These are phyloP conservation scores for Gnatocerus cornutus DNA, from an alignment of 2,888 invertebrate species.

Conservation along the genomic window DNA sequence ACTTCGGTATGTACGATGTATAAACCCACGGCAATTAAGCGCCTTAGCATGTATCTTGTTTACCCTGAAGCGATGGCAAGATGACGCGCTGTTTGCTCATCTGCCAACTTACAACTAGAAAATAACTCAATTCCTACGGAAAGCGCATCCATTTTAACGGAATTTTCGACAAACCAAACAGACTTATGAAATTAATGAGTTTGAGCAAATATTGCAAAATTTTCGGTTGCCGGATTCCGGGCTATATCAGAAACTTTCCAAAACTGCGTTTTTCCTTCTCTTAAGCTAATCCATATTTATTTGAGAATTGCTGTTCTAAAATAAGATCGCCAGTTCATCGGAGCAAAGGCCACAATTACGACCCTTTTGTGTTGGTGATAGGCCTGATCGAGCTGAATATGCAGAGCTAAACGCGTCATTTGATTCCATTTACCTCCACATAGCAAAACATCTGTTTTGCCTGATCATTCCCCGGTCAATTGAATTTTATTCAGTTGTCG, in stretches of 20 bases:
- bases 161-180: slow-evolving; percentile 31
- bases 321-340: too few species aligned
- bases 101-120: slow-evolving; percentile 40
- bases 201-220: slow-evolving; percentile 4
- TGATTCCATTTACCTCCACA: slow-evolving; percentile 35
- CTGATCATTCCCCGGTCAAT: slow-evolving; percentile 44
- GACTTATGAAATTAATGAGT: slow-evolving; percentile 14
- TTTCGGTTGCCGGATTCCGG: too few species aligned
- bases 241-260: too few species aligned
- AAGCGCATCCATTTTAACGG: slow-evolving; percentile 34
- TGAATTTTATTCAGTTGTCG: slow-evolving; percentile 44
- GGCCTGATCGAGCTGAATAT: background rate
- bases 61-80: slow-evolving; percentile 19
- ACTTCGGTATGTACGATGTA: slow-evolving; percentile 20
- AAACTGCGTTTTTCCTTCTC: too few species aligned
- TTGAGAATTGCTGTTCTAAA: too few species aligned
- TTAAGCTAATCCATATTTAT: too few species aligned
- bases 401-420: slow-evolving; percentile 29
- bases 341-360: background rate
- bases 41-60: slow-evolving; percentile 35
- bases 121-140: slow-evolving; percentile 34
- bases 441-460: slow-evolving; percentile 38
- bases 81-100: slow-evolving; percentile 35
- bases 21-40: slow-evolving; percentile 42
- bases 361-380: slow-evolving; percentile 2